Evolutionary conservation across 2,113 vertebrate genomes (phyloP).

Genomic region (Cottus gobio): DNA sequence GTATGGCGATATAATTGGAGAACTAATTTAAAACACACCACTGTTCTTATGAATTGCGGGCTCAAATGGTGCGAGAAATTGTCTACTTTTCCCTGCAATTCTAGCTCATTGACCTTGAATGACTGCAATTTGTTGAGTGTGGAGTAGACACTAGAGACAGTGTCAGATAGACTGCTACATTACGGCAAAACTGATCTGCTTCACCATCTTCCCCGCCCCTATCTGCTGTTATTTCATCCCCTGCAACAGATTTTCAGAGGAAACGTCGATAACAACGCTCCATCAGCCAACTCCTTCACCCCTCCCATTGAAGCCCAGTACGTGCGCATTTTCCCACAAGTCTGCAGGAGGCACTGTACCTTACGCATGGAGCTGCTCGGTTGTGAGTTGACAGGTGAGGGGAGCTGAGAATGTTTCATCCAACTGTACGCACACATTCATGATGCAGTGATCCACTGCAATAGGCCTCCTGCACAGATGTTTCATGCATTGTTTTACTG

Average conservation of each 20-base stretch:
- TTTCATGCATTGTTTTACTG: conserved; percentile 1
- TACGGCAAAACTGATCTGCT: conserved; percentile 49
- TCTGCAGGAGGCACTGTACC: conserved; percentile 97
- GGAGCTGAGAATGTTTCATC: background rate
- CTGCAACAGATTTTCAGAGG: conserved; percentile 91
- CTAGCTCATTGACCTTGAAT: conserved; percentile 80
- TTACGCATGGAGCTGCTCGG: conserved; percentile 97
- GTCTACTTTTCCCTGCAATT: conserved; percentile 71
- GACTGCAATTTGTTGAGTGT: conserved; percentile 74
- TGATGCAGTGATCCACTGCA: background rate
- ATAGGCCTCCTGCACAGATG: background rate
- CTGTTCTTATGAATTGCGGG: conserved; percentile 71
- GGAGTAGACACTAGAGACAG: conserved; percentile 71
- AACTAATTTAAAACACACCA: conserved; percentile 71
- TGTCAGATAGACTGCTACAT: conserved; percentile 50
- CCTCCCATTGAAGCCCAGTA: conserved; percentile 96
- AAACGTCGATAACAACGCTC: conserved; percentile 97
- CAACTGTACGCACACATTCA: background rate
- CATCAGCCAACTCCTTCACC: conserved; percentile 96
- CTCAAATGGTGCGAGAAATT: conserved; percentile 75
- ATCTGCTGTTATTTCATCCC: conserved; percentile 59
- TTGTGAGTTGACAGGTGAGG: conserved; percentile 93
- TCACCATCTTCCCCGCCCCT: conserved; percentile 16
- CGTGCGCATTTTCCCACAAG: conserved; percentile 94
- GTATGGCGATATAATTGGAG: conserved; percentile 61